A percentile compares a stretch with the other conserved stretches of the same genome.
phyloP scores from a whole-genome alignment of 2,888 invertebrate species.

The Phanerotoma sp. region DNA sequence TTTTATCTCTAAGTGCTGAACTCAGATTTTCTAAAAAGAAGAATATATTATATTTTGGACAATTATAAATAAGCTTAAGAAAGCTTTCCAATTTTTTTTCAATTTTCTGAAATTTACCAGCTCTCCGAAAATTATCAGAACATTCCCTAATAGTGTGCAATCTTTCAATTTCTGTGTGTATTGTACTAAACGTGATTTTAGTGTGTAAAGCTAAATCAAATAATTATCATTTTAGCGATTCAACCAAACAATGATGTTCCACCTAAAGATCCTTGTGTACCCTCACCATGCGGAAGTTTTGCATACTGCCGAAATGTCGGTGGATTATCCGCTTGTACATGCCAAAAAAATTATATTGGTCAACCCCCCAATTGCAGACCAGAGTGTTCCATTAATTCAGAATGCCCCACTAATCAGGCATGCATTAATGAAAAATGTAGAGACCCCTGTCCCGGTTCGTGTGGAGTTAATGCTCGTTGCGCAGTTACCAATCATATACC shows the following conservation, averaged over 20 bases:
- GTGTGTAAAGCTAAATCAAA: too few species aligned
- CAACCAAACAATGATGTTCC: constrained; percentile 3
- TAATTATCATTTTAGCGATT: constrained; percentile 36
- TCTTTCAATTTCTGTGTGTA: too few species aligned
- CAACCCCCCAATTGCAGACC: constrained; percentile 59
- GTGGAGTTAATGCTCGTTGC: constrained; percentile 58
- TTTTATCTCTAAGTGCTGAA: too few species aligned
- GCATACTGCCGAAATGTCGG: constrained; percentile 54
- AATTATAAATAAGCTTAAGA: too few species aligned
- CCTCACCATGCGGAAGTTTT: constrained; percentile 65
- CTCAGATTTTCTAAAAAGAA: too few species aligned
- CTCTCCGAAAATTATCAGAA: too few species aligned
- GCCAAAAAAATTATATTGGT: constrained; percentile 55
- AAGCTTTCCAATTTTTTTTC: too few species aligned
- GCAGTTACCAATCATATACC: constrained; percentile 59
- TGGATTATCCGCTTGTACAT: constrained; percentile 57
- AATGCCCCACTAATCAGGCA: constrained; percentile 57
- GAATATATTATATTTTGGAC: too few species aligned
- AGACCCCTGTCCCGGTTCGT: constrained; percentile 61
- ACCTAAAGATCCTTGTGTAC: constrained; percentile 64
- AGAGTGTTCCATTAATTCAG: constrained; percentile 58
- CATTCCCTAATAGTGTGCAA: too few species aligned
- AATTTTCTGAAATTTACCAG: too few species aligned
- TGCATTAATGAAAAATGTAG: constrained; percentile 59
- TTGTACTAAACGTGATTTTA: too few species aligned